Evolutionary conservation across 2,113 vertebrate genomes (phyloP), one percentile per base, ranked within the genome.

Genomic region (Anser cygnoides): DNA sequence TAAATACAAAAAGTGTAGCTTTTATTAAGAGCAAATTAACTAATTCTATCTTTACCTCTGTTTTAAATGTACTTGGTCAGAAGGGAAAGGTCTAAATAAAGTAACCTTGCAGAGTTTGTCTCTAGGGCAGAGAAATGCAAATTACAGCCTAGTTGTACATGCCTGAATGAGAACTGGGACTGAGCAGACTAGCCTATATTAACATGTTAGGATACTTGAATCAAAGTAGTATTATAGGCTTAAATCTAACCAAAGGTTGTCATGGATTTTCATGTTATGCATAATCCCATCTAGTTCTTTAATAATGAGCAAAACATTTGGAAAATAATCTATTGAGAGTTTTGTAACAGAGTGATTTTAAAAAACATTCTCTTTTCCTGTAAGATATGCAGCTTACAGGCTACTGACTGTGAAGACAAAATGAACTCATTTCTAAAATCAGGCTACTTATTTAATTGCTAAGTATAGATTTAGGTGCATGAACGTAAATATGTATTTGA

Each of bases 11-110:
- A 31, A 89, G 29, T 61, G 35, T 37, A 49, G 16, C n/a, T 35
- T 95, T 88, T 71, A 71, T 75, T 90, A 75, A 84, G 44, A 81
- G 71, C 61, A 37, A 89, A 90, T 57, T 75, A 50, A 43, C 22
- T 57, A 73, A 74, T 92, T 67, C 74, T 88, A 9, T 31, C 43
- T 20, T 67, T 44, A 54, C 17, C 10, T 93, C 58, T 77, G 39
- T 62, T 80, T 67, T 59, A 75, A 83, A 82, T 44, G 33, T 65
- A 68, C 18, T 52, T 68, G 19, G 29, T 73, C 70, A 86, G 39
- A 66, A 68, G 37, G 13, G 62, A 41, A 96, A 93, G 68, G n/a
- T 92, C 57, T 93, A 95, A 94, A 92, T 86, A 95, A 84, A 20
- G 52, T 78, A 90, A 52, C 43, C 59, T 94, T 93, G 26, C 14